These are phyloP conservation scores for Idaea biselata DNA, from an alignment of 2,888 invertebrate genomes.

Conservation along the genomic window DNA sequence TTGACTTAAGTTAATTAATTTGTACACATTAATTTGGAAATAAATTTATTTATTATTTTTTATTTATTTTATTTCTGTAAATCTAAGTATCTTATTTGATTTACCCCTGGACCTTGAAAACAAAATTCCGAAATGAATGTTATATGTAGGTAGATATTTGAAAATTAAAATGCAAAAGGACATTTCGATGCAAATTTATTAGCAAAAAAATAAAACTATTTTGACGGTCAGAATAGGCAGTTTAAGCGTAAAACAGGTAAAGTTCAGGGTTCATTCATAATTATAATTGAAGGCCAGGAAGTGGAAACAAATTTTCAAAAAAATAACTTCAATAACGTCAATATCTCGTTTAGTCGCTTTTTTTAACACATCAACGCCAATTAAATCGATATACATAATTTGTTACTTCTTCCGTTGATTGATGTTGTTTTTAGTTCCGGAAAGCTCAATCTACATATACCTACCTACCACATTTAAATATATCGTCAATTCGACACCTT, in stretches of 20 bases:
- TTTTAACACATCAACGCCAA: not conserved
- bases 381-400: not conserved
- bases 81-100: not conserved
- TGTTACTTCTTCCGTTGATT: not conserved
- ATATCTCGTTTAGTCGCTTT: not conserved
- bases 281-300: not conserved
- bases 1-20: no score
- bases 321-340: not conserved
- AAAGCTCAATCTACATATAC: not conserved
- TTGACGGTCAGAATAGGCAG: not conserved
- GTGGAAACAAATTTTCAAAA: not conserved
- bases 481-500: not conserved
- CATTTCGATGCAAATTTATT: not conserved
- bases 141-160: no score
- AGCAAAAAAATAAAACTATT: not conserved
- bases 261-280: not conserved
- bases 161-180: not conserved
- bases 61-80: no score
- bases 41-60: no score
- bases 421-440: slow-evolving; percentile 1
- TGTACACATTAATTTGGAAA: no score
- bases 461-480: not conserved
- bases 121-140: not conserved
- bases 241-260: not conserved
- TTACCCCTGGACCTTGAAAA: not conserved